Base-by-base conservation (phyloP, 2,797 vertebrate species). In the Acrossocheilus fasciatus region DNA sequence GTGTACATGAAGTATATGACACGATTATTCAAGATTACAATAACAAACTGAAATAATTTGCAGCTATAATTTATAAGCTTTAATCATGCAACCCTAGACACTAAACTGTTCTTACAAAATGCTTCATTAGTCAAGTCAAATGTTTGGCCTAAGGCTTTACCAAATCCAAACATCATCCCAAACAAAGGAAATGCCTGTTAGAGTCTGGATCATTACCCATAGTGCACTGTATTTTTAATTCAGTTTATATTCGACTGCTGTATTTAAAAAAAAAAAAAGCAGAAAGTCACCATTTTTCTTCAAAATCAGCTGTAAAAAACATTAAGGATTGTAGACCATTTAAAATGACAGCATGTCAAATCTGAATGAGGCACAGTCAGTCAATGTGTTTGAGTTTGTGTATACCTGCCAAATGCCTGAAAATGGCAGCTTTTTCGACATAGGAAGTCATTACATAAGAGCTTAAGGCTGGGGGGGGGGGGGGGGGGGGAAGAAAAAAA, bases 341-440 rank as follows among this genome's bases (percentile, higher is more conserved):
- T 68, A 45, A 59, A 36, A 86, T 62, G 76, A 73, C 76, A 84
- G 77, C 39, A n/a, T 79, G 74, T 78, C 81, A 83, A 54, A 68
- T 82, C 70, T 64, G n/a, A 76, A 86, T 18, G 62, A 83, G 47
- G 47, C 20, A 52, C 74, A 66, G 30, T 83, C 41, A 64, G 82
- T 66, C 54, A 76, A 4, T 83, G 30, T 57, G 14, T 47, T 30
- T 74, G 54, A 73, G 78, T 39, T 82, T 15, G 84, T 50, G 43
- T 57, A 23, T 41, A 26, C 45, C 64, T 86, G 81, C 72, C 52
- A 86, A 84, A 45, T 64, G 23, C 59, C 75, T 86, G 14, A 64
- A 69, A 82, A 87, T 80, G 59, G 45, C 76, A 73, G 76, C 68
- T 34, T 82, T 81, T 79, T 34, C 30, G 74, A 78, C 23, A 45